Conservation (phyloP, 2,113 vertebrate genomes). For the Aphyosemion australe region DNA sequence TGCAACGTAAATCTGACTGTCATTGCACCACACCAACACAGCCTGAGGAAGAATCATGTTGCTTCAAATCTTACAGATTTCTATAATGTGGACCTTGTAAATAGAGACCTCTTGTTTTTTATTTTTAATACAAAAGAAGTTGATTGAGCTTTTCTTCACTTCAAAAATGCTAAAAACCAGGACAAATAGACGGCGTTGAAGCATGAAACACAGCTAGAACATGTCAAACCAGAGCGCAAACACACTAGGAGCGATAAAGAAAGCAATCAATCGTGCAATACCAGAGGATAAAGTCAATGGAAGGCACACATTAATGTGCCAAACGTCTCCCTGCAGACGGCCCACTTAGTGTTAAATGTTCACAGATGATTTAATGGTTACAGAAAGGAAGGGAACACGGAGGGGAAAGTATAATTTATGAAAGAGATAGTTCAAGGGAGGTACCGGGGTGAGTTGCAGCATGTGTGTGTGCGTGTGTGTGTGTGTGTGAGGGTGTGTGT, state of each 20-base stretch:
- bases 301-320: neutral
- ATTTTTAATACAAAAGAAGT: too few species aligned
- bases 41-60: too few species aligned
- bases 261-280: slow-evolving; percentile 26
- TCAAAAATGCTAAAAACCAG: too few species aligned
- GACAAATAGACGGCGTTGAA: too few species aligned
- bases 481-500: slow-evolving; percentile 28
- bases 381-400: neutral
- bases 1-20: too few species aligned
- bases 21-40: too few species aligned
- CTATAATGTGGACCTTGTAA: too few species aligned
- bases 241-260: neutral
- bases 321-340: slow-evolving; percentile 29
- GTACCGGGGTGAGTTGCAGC: slow-evolving; percentile 27
- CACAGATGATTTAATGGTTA: slow-evolving; percentile 13
- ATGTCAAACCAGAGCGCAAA: neutral
- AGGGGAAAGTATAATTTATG: slow-evolving; percentile 15
- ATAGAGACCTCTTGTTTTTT: too few species aligned
- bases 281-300: slow-evolving; percentile 17
- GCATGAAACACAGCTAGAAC: neutral
- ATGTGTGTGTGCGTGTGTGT: slow-evolving; percentile 23
- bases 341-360: slow-evolving; percentile 10
- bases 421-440: slow-evolving; percentile 34
- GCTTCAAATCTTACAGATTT: too few species aligned
- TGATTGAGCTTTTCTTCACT: too few species aligned